Evolutionary conservation across 1,140 invertebrate species (phyloP), one percentile per base, ranked within the genome.

Genomic region (Babylonia areolata): DNA sequence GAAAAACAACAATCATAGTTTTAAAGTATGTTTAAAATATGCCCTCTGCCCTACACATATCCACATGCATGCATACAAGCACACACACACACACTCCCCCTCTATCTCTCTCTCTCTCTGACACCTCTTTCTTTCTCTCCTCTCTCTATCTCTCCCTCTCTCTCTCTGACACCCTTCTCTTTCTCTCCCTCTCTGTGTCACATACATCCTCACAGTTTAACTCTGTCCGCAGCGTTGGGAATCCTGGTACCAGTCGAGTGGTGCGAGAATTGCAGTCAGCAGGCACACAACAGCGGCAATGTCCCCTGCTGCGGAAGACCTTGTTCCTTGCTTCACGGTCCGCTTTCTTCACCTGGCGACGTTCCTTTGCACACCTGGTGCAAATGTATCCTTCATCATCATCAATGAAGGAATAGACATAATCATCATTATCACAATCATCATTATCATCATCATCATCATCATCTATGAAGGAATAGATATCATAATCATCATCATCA

Each of bases 141-240:
- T 23, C 58, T 64, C 46, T 51, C 46, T 51, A 20, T 51, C 46
- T 51, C 9, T 51, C 46, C 20, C 46, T 51, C 46, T 51, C 46
- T 51, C 46, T 51, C 46, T 51, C 46, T 51, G 9, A 11, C 46
- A 11, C 46, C 20, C 46, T 51, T 51, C 46, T 51, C 46, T 51
- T 20, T 51, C 46, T 51, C 46, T 51, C 46, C 20, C 46, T 51
- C 46, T 51, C 46, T 51, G 9, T 51, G 9, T 51, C 46, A 11
- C 46, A 11, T 20, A 11, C 46, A 11, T 20, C 5, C 58, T 20
- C 58, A 28, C 58, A 28, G 20, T 23, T n/a, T 12, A 0, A 28
- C 58, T 35, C 33, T 28, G 54, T 39, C 54, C 5, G 28, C 81
- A 82, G 81, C 39, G 81, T 82, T 37, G 81, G 54, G 12, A 82